These are phyloP conservation scores for Panulirus ornatus DNA, from an alignment of 1,140 invertebrate species.

Conservation along the genomic window DNA sequence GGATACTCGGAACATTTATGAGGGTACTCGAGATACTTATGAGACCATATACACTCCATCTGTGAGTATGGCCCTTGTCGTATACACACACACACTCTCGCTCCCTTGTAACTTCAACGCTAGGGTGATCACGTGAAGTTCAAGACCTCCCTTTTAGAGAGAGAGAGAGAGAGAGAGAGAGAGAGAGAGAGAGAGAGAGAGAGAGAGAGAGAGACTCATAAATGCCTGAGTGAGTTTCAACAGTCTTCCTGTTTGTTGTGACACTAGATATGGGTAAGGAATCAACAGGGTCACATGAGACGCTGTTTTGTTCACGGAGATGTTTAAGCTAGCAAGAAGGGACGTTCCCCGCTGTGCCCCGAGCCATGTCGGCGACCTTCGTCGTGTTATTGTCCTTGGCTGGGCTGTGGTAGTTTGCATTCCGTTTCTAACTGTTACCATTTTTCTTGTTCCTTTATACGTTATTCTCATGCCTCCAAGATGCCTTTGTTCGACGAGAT, in stretches of 20 bases:
- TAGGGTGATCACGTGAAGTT: too few relatives aligned
- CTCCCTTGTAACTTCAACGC: too few relatives aligned
- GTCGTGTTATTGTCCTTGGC: background rate
- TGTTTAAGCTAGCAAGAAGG: background rate
- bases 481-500: too few relatives aligned
- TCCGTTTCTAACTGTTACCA: too few relatives aligned
- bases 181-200: slow-evolving; percentile 4
- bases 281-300: background rate
- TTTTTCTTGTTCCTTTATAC: too few relatives aligned
- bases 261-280: background rate
- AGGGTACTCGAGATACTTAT: too few relatives aligned
- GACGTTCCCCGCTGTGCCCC: background rate
- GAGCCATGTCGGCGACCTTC: background rate
- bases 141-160: too few relatives aligned
- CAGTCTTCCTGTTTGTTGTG: background rate
- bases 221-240: background rate
- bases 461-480: too few relatives aligned
- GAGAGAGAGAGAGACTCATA: background rate
- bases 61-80: too few relatives aligned
- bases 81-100: too few relatives aligned
- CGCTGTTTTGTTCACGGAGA: background rate
- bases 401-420: background rate
- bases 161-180: background rate
- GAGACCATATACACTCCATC: too few relatives aligned
- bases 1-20: too few relatives aligned